Evolutionary conservation across 2,888 invertebrate species (phyloP).

Genomic region (Labia minor): DNA sequence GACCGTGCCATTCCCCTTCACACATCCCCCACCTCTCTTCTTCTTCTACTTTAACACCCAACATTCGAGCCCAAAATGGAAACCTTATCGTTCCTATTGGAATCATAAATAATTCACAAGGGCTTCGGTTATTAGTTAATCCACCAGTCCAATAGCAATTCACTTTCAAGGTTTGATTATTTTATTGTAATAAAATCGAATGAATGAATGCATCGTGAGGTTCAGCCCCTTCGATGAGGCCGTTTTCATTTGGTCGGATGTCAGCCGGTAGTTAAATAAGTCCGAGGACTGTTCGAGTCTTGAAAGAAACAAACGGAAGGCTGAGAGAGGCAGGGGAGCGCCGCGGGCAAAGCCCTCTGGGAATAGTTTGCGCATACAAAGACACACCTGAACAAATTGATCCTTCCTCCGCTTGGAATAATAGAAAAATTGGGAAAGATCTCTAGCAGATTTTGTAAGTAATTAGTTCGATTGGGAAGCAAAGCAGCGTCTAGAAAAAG

Average conservation of each 20-base stretch:
- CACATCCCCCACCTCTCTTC: too few relatives aligned
- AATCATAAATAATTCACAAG: conserved; percentile 13
- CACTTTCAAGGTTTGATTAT: too few relatives aligned
- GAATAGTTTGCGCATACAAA: conserved; percentile 1
- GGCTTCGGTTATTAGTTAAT: background rate
- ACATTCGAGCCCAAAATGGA: too few relatives aligned
- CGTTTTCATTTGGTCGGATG: background rate
- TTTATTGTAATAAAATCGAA: too few relatives aligned
- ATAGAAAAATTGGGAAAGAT: background rate
- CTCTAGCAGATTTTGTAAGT: background rate
- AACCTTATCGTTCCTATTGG: background rate
- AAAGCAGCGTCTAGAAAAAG: background rate
- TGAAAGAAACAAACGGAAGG: background rate
- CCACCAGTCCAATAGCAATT: too few relatives aligned
- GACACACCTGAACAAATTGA: conserved; percentile 13
- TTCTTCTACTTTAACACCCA: too few relatives aligned
- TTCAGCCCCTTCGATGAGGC: background rate
- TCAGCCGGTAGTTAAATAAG: conserved; percentile 5
- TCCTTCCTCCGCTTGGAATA: background rate
- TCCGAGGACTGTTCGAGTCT: conserved; percentile 1
- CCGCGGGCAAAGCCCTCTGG: background rate
- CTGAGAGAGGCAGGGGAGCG: background rate
- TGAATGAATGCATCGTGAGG: too few relatives aligned
- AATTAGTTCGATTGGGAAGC: background rate
- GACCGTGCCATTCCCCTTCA: too few relatives aligned